These are phyloP conservation scores for Cyprinodon variegatus DNA, from an alignment of 2,113 vertebrate species.

Conservation along the genomic window DNA sequence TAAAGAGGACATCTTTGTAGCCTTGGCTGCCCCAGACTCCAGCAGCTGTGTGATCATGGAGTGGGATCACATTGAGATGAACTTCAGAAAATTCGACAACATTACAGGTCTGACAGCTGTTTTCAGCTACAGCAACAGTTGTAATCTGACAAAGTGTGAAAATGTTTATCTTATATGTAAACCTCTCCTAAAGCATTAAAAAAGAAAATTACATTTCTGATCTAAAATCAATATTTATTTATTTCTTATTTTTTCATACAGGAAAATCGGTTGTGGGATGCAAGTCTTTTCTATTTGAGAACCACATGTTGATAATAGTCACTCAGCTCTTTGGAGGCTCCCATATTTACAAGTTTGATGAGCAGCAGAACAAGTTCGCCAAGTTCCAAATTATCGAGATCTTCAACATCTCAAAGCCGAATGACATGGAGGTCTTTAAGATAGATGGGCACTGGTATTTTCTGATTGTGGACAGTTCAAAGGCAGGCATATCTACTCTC, in stretches of 20 bases:
- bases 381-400: conserved; percentile 97
- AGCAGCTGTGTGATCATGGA: conserved; percentile 97
- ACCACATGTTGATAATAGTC: conserved; percentile 93
- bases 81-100: conserved; percentile 96
- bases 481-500: conserved; percentile 92
- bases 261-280: conserved; percentile 97
- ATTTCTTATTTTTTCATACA: conserved; percentile 56
- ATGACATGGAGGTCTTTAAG: conserved; percentile 94
- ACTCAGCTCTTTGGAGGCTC: conserved; percentile 97
- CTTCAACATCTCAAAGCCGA: conserved; percentile 96
- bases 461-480: conserved; percentile 96
- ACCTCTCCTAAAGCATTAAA: background rate
- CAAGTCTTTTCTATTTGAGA: conserved; percentile 90
- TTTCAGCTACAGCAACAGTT: background rate
- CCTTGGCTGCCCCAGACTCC: conserved; percentile 91
- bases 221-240: too few relatives aligned
- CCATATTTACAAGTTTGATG: conserved; percentile 95
- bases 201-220: background rate
- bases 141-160: too few relatives aligned
- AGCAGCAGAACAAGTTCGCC: conserved; percentile 92
- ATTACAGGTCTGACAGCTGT: conserved; percentile 88
- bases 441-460: conserved; percentile 92
- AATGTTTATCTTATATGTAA: too few relatives aligned
- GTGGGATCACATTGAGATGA: conserved; percentile 98
- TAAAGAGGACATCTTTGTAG: conserved; percentile 95